These are phyloP conservation scores for Polietes domitor DNA, from an alignment of 2,888 invertebrate species.

Conservation along the genomic window DNA sequence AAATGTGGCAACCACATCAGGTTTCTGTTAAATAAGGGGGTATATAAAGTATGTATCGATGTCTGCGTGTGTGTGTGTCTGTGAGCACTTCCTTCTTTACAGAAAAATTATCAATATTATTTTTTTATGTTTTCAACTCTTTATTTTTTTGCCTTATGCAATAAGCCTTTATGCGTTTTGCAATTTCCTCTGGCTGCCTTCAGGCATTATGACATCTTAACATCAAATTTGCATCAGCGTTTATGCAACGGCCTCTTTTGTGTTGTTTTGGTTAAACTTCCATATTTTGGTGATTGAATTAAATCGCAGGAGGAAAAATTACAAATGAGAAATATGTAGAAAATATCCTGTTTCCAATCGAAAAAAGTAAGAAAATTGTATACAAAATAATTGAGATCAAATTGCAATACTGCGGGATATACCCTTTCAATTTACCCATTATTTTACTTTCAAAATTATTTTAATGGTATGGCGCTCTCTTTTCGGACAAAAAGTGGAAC, in stretches of 20 bases:
- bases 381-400: too few relatives aligned
- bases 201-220: slow-evolving; percentile 50
- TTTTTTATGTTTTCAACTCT: background rate
- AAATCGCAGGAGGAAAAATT: background rate
- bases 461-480: too few relatives aligned
- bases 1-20: background rate
- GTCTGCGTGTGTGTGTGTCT: background rate
- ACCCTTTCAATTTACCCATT: too few relatives aligned
- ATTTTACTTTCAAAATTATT: too few relatives aligned
- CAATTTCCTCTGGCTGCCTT: slow-evolving; percentile 50
- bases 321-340: background rate
- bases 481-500: too few relatives aligned
- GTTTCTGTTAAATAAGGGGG: slow-evolving; percentile 3
- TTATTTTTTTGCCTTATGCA: slow-evolving; percentile 19
- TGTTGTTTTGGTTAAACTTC: slow-evolving; percentile 1
- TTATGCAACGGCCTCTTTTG: slow-evolving; percentile 27
- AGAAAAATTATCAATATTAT: slow-evolving; percentile 8
- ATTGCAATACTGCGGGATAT: too few relatives aligned
- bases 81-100: slow-evolving; percentile 4
- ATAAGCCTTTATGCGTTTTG: slow-evolving; percentile 39
- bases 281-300: background rate
- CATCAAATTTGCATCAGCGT: slow-evolving; percentile 45
- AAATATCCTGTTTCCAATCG: too few relatives aligned
- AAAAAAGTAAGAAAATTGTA: too few relatives aligned
- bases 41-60: background rate